Percentiles rank a stretch among this genome's conserved stretches.
phyloP scores from a whole-genome alignment of 1,140 invertebrate species.

The Ooceraea biroi region DNA sequence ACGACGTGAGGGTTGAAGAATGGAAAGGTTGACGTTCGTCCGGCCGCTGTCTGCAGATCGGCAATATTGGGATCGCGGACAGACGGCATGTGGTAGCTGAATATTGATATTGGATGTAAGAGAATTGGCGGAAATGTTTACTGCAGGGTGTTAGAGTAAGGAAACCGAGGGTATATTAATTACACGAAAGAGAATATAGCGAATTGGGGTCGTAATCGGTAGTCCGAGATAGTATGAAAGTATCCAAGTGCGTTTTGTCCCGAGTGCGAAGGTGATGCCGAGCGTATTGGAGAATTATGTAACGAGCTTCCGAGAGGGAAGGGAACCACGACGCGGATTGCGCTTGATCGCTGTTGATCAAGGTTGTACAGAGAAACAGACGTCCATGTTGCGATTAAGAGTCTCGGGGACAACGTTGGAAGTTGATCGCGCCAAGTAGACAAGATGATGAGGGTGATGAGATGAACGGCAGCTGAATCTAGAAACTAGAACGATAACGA shows the following conservation, averaged over 20 bases:
- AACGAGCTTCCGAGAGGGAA: constrained; percentile 3
- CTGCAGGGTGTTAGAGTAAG: background rate
- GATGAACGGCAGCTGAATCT: constrained; percentile 18
- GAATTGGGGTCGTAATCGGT: background rate
- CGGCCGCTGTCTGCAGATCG: too few species aligned
- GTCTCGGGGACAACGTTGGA: background rate
- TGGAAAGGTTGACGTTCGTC: too few species aligned
- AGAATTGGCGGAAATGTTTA: constrained; percentile 8
- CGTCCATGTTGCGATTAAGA: constrained; percentile 52
- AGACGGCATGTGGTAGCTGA: too few species aligned
- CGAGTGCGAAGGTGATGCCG: constrained; percentile 34
- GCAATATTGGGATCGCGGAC: too few species aligned
- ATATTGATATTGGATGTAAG: too few species aligned
- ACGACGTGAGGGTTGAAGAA: too few species aligned
- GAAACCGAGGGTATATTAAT: background rate
- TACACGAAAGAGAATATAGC: background rate
- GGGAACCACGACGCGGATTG: background rate
- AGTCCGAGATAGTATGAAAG: constrained; percentile 2
- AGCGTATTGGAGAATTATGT: background rate
- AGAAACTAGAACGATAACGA: background rate
- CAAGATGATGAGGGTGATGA: background rate
- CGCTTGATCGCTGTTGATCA: constrained; percentile 6
- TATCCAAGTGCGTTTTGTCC: background rate
- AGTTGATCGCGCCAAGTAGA: constrained; percentile 6
- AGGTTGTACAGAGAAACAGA: constrained; percentile 28